Base-by-base conservation (phyloP, 1,140 invertebrate species). In the Pseudomyrmex pallidus region DNA sequence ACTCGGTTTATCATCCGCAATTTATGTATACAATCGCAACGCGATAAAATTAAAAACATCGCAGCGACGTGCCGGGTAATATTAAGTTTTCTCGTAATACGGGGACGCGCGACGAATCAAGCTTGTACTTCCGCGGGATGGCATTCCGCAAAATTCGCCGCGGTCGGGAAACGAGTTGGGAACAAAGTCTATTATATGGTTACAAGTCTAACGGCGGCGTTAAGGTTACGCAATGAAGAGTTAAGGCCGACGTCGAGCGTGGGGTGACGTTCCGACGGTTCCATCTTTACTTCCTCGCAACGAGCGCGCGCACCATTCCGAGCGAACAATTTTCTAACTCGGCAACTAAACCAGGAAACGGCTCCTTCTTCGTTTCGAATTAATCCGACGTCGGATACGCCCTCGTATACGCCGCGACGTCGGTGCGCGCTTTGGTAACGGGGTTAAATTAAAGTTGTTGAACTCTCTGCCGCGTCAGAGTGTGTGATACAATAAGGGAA, bases 301-400 rank as follows among this genome's bases (percentile, higher is more conserved):
- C 50, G 50, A 74, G 66, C 63, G 35, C 35, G 35, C 56, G 66
- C 62, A 52, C 68, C 70, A 63, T 74, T 67, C 35, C 64, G 72
- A 52, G 20, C 54, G 66, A 59, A 77, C 78, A 87, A 86, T 83
- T 86, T 87, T 70, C 78, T 61, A 74, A 86, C 72, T 83, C 59
- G 61, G 15, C 59, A 59, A 72, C 76, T 78, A 70, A 68, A 68
- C 76, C 76, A 70, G 76, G 35, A 80, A 80, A 80, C 66, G 76
- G 67, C 76, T 70, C 44, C 76, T 80, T 80, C 76, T 80, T 80
- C 66, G 76, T 80, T 70, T 70, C 66, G 56, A 61, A 80, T 80
- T 80, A 80, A 80, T 80, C 66, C 76, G 12, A 80, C 66, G 54
- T 50, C 20, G 76, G 66, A 59, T 80, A 44, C 64, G 66, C 74